Base-by-base conservation (phyloP, 2,797 vertebrate species). In the Eulemur albifrons region DNA sequence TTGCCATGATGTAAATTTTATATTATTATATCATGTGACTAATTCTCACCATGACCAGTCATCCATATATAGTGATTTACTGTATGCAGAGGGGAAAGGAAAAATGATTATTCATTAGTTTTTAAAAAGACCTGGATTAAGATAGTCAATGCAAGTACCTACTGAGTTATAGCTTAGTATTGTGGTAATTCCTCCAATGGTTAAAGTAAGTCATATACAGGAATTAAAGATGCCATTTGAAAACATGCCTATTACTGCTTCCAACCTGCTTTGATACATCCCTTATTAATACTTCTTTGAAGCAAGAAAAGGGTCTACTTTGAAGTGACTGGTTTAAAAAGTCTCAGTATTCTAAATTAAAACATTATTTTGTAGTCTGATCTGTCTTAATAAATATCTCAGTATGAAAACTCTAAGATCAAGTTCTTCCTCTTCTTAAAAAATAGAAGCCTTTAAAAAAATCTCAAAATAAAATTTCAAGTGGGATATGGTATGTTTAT, bases 211-310 rank as follows among this genome's bases (percentile, higher is more conserved):
- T 52, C 91, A n/a, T 61, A 82, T 79, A 20, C 52, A 81, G 27
- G 91, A 69, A 98, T 96, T 96, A 97, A 76, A 96, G 45, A 90
- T 97, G 83, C 54, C 15, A 94, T 94, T 97, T 97, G 88, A 97
- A 97, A 97, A 96, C 35, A 72, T 79, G 25, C 7, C 21, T 35
- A 45, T 94, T 79, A 73, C 17, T 97, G 15, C 20, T 95, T 89
- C 76, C 73, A 70, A 57, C 0, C 27, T 85, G 69, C 79, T 94
- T 88, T 90, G 87, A 95, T 57, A 95, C 8, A 88, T 73, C 17
- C 85, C 63, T 97, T 98, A 96, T 92, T 98, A 98, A 91, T 35
- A 84, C 2, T 95, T 11, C 59, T 97, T 96, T 95, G 65, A 97
- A 97, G 80, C 14, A 72, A 48, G 77, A 94, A 94, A 86, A 38